phyloP scores from a whole-genome alignment of 2,888 invertebrate genomes.

The Phalera bucephala region DNA sequence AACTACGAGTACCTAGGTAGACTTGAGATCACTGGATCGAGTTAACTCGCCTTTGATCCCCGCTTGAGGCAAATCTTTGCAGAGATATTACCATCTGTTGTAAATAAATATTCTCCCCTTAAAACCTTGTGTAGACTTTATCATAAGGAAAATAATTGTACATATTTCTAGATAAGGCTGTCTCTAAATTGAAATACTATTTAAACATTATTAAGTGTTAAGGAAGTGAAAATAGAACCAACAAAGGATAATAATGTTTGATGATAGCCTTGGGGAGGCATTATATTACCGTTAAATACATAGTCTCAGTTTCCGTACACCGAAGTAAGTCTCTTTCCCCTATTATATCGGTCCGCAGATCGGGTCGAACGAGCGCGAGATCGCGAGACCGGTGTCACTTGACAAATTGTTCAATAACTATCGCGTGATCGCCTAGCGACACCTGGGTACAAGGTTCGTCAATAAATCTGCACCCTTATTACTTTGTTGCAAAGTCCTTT shows the following conservation, averaged over 20 bases:
- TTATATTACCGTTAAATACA: background rate
- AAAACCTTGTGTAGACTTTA: too few relatives aligned
- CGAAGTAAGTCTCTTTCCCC: conserved; percentile 10
- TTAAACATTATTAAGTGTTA: too few relatives aligned
- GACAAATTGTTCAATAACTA: conserved; percentile 63
- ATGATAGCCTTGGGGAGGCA: background rate
- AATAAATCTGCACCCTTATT: conserved; percentile 11
- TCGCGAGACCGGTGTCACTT: conserved; percentile 35
- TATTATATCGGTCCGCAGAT: conserved; percentile 16
- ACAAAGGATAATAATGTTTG: background rate
- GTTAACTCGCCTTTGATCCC: too few relatives aligned
- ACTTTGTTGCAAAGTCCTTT: conserved; percentile 9
- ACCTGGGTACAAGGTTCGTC: conserved; percentile 12
- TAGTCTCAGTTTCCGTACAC: conserved; percentile 5
- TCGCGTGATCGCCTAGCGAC: conserved; percentile 52
- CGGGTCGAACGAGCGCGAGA: conserved; percentile 27
- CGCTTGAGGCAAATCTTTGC: too few relatives aligned
- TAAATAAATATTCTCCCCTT: too few relatives aligned
- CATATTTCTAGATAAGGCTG: too few relatives aligned
- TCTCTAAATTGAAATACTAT: too few relatives aligned
- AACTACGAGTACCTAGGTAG: too few relatives aligned
- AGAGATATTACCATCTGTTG: too few relatives aligned
- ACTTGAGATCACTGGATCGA: too few relatives aligned
- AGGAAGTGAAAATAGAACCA: too few relatives aligned
- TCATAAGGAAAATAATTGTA: too few relatives aligned